Percentiles rank a stretch among this genome's conserved stretches.
Evolutionary conservation across 2,797 vertebrate genomes (phyloP).

Genomic region (Poecilia wingei): DNA sequence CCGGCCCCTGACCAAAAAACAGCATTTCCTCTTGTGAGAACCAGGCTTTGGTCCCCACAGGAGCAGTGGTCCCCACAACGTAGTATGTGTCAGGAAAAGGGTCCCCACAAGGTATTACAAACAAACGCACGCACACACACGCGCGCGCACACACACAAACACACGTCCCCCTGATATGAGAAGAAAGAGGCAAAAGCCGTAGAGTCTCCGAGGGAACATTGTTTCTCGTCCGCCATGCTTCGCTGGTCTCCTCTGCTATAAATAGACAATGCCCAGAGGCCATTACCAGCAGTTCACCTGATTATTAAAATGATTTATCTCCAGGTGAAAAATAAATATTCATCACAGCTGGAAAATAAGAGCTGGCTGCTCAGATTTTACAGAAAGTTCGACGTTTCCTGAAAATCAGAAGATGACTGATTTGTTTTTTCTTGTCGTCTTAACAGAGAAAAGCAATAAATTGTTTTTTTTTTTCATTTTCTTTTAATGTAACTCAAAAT

Average conservation of each 20-base stretch:
- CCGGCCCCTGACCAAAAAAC: too few species aligned
- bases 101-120: too few species aligned
- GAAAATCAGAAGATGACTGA: neutral
- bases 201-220: too few species aligned
- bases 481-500: too few species aligned
- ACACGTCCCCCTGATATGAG: too few species aligned
- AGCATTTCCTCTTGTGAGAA: too few species aligned
- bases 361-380: neutral
- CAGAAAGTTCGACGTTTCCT: neutral
- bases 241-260: conserved; percentile 57
- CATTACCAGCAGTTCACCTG: conserved; percentile 47
- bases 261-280: conserved; percentile 54
- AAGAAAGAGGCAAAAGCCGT: too few species aligned
- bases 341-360: conserved; percentile 7
- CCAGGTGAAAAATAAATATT: conserved; percentile 17
- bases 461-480: neutral
- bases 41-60: too few species aligned
- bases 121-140: too few species aligned
- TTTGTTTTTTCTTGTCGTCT: neutral
- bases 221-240: conserved; percentile 47
- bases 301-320: conserved; percentile 49
- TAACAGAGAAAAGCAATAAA: neutral
- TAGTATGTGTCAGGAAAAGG: too few species aligned
- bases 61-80: too few species aligned
- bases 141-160: too few species aligned